Conservation (phyloP, 2,113 vertebrate genomes). For the Petrocephalus zakoni region DNA sequence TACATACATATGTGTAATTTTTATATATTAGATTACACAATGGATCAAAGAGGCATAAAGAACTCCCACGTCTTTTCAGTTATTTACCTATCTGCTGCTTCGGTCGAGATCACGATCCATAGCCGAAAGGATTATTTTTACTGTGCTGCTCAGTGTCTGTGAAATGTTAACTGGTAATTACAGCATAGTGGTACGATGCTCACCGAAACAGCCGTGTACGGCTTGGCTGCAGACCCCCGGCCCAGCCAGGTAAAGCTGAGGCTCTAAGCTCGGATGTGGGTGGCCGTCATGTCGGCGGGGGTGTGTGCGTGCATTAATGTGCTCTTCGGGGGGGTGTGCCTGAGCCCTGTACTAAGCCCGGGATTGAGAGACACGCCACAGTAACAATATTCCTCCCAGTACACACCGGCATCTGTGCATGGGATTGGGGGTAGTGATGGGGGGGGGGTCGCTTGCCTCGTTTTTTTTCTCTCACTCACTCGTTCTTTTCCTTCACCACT, state of each 20-base stretch:
- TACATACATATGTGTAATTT: background rate
- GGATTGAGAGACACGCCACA: slow-evolving; percentile 62
- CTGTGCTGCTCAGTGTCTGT: background rate
- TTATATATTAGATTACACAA: background rate
- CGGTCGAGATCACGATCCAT: background rate
- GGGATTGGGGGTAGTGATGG: background rate
- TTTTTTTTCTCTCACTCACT: background rate
- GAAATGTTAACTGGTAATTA: background rate
- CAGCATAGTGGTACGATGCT: background rate
- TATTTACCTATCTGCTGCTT: background rate
- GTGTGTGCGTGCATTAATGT: slow-evolving; percentile 7
- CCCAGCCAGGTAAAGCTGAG: background rate
- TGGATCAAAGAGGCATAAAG: background rate
- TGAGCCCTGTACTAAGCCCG: slow-evolving; percentile 51
- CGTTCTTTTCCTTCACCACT: background rate
- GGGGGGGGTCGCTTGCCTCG: slow-evolving; percentile 22
- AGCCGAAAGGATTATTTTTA: background rate
- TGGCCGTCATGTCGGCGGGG: background rate
- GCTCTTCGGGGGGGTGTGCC: slow-evolving; percentile 28
- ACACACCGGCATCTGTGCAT: slow-evolving; percentile 37
- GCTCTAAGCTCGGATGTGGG: background rate
- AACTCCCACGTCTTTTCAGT: background rate
- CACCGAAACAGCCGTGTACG: background rate
- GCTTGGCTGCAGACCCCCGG: background rate
- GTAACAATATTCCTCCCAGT: slow-evolving; percentile 50